Evolutionary conservation across 2,797 vertebrate species (phyloP), one percentile per base, ranked within the genome.

Genomic region (Pipistrellus pygmaeus): DNA sequence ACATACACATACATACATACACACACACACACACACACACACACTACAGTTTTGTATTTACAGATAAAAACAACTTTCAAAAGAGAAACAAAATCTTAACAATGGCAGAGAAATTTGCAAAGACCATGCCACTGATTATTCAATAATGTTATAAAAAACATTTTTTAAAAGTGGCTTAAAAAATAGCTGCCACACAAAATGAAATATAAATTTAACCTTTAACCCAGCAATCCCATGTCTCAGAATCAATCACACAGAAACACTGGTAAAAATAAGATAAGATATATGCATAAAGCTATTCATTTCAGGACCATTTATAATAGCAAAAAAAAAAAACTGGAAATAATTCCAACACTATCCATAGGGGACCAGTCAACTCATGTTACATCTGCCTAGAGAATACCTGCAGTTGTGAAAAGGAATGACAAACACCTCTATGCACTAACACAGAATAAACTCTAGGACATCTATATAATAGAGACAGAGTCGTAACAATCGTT

Each of bases 111-210:
- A 93, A 87, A 77, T 30, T 55, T 77, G 51, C 20, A 77, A 86
- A 80, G 30, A 41, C 38, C 44, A 87, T n/a, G 21, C 21, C 66
- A 85, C 25, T 35, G 35, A 46, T n/a, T 69, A 30, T 57, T 6
- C 53, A 25, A 80, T 35, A 92, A 92, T n/a, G 17, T 15, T 66
- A 27, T n/a, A 85, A 75, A 77, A 62, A 86, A 32, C 78, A 81
- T 23, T 53, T 85, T 90, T 88, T 72, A 48, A 71, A 91, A 64
- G 60, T 76, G 30, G n/a, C 38, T 83, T 87, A 48, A 93, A 77
- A 62, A 93, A 51, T 0, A 72, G 76, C 17, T 30, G 30, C 23
- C n/a, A 11, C 9, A 73, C 27, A 78, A 93, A 88, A 84, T 68
- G n/a, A 95, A 92, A 82, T 30, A 57, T 4, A 62, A 55, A 77